Evolutionary conservation across 2,888 invertebrate species (phyloP).

Genomic region (Melanostoma mellinum): DNA sequence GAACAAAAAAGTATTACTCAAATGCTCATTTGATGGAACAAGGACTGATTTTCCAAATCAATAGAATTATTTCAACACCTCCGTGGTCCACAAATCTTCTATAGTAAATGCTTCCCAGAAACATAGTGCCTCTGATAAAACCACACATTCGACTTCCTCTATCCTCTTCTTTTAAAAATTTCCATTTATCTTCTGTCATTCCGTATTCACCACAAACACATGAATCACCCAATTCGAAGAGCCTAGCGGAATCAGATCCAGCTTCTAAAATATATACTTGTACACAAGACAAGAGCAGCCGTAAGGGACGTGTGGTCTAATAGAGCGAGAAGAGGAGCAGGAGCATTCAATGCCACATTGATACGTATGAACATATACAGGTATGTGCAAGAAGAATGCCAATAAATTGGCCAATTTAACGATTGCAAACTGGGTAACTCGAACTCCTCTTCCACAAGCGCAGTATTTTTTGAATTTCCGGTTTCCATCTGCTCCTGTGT

Average conservation of each 20-base stretch:
- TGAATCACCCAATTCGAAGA: slow-evolving; percentile 48
- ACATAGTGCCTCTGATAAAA: slow-evolving; percentile 16
- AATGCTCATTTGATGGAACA: too few species aligned
- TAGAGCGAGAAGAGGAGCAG: too few species aligned
- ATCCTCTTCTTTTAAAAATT: slow-evolving; percentile 9
- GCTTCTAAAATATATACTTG: not conserved
- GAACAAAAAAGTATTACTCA: too few species aligned
- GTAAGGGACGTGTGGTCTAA: not conserved
- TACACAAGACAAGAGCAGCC: slow-evolving; percentile 25
- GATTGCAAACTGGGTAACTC: slow-evolving; percentile 25
- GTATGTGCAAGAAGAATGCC: slow-evolving; percentile 49
- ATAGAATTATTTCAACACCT: slow-evolving; percentile 6
- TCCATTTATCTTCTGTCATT: slow-evolving; percentile 28
- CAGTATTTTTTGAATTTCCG: slow-evolving; percentile 24
- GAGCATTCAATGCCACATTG: too few species aligned
- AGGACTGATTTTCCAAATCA: slow-evolving; percentile 47
- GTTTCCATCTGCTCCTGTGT: slow-evolving; percentile 17
- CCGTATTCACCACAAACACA: slow-evolving; percentile 46
- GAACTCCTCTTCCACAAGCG: not conserved
- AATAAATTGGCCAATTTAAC: slow-evolving; percentile 70
- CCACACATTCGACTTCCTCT: slow-evolving; percentile 4
- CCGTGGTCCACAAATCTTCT: slow-evolving; percentile 3
- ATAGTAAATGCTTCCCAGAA: slow-evolving; percentile 6
- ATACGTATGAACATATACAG: too few species aligned
- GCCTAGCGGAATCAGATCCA: slow-evolving; percentile 3